These are phyloP conservation scores for Lacerta viridis DNA, from an alignment of 2,797 vertebrate species.

Conservation along the genomic window DNA sequence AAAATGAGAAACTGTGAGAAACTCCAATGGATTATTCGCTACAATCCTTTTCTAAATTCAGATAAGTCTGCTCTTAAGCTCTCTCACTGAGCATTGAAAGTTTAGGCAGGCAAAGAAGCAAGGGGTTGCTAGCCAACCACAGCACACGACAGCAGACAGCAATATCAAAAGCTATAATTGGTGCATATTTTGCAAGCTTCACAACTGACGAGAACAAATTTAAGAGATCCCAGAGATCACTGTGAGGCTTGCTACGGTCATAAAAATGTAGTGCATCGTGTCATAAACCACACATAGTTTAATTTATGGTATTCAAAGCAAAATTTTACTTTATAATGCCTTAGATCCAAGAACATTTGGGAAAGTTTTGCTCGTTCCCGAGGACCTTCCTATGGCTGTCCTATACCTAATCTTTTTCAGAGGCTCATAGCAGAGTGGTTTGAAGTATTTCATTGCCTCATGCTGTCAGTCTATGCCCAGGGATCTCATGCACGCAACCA, in stretches of 20 bases:
- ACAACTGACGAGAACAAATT: neutral
- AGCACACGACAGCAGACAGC: neutral
- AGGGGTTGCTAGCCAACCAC: neutral
- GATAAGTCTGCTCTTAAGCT: neutral
- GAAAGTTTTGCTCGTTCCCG: neutral
- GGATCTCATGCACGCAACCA: neutral
- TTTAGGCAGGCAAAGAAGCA: neutral
- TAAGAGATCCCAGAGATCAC: slow-evolving; percentile 9
- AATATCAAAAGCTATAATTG: neutral
- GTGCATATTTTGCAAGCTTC: neutral
- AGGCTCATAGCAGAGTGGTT: slow-evolving; percentile 22
- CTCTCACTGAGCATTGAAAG: neutral
- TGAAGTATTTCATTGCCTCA: neutral
- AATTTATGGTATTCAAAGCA: slow-evolving; percentile 10
- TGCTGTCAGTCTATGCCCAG: neutral
- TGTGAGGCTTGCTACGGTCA: neutral
- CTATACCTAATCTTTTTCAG: neutral
- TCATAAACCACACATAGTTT: slow-evolving; percentile 22
- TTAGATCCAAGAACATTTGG: neutral
- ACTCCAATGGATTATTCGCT: too few relatives aligned
- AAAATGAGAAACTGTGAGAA: too few relatives aligned
- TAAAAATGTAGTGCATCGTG: slow-evolving; percentile 1
- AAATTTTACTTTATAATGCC: neutral
- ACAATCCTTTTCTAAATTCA: too few relatives aligned
- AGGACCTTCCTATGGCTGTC: neutral